Percentiles rank a stretch among this genome's conserved stretches.
phyloP scores from a whole-genome alignment of 1,140 invertebrate genomes.

The Platyscapa corneri region DNA sequence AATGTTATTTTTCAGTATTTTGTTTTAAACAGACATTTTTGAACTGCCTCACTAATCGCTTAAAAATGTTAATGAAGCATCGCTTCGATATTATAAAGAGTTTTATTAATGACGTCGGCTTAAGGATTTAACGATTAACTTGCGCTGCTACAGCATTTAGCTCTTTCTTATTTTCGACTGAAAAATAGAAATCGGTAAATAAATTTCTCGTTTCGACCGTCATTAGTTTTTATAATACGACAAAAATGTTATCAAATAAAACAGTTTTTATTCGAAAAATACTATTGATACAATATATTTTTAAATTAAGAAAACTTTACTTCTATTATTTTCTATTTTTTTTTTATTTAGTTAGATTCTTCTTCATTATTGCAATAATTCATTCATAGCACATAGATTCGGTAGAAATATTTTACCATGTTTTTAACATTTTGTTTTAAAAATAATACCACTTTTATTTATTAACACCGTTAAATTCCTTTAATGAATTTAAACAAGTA shows the following conservation, averaged over 20 bases:
- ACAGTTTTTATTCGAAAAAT: conserved; percentile 25
- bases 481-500: too few relatives aligned
- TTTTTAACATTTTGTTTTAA: neutral
- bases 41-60: conserved; percentile 16
- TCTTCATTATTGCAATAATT: neutral
- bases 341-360: neutral
- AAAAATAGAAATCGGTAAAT: conserved; percentile 20
- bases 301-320: neutral
- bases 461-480: too few relatives aligned
- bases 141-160: neutral
- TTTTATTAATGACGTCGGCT: conserved; percentile 42
- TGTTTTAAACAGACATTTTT: neutral
- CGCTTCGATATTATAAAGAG: conserved; percentile 42
- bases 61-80: conserved; percentile 47
- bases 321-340: neutral
- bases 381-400: neutral
- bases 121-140: conserved; percentile 48
- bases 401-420: neutral
- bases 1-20: neutral
- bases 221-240: neutral
- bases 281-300: neutral
- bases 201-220: conserved; percentile 24
- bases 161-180: neutral
- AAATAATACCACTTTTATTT: too few relatives aligned
- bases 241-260: conserved; percentile 28